These are phyloP conservation scores for Mus spretus DNA, from an alignment of 2,797 vertebrate genomes.

Conservation along the genomic window DNA sequence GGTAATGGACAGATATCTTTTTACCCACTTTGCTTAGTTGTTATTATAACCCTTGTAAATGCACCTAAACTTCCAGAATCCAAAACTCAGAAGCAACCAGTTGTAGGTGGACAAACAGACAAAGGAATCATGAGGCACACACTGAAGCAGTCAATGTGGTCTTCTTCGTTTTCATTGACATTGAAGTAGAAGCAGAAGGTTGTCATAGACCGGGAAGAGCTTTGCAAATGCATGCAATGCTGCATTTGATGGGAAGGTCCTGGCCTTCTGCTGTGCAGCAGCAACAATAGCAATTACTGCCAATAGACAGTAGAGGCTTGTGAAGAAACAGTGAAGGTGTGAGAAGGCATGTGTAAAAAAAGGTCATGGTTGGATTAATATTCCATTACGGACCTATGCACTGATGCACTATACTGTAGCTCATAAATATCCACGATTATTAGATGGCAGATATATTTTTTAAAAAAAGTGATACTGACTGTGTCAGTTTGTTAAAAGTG, in stretches of 20 bases:
- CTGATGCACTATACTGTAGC: not conserved
- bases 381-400: not conserved
- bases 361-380: not conserved
- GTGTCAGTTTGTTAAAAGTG: not conserved
- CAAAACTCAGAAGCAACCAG: not conserved
- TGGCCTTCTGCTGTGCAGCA: not conserved
- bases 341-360: not conserved
- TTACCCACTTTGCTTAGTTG: not conserved
- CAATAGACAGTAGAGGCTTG: not conserved
- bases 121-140: not conserved
- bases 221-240: not conserved
- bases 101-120: too few relatives aligned
- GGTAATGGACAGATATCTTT: not conserved
- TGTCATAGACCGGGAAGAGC: not conserved
- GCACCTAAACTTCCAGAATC: not conserved
- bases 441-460: not conserved
- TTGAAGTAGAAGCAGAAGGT: not conserved
- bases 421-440: not conserved
- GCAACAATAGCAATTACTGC: too few relatives aligned
- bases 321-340: not conserved
- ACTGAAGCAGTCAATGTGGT: not conserved
- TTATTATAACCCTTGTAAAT: not conserved
- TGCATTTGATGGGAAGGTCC: not conserved
- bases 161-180: not conserved
- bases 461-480: not conserved